Conservation (phyloP, 2,113 vertebrate species). For the Chloropsis cyanopogon region DNA sequence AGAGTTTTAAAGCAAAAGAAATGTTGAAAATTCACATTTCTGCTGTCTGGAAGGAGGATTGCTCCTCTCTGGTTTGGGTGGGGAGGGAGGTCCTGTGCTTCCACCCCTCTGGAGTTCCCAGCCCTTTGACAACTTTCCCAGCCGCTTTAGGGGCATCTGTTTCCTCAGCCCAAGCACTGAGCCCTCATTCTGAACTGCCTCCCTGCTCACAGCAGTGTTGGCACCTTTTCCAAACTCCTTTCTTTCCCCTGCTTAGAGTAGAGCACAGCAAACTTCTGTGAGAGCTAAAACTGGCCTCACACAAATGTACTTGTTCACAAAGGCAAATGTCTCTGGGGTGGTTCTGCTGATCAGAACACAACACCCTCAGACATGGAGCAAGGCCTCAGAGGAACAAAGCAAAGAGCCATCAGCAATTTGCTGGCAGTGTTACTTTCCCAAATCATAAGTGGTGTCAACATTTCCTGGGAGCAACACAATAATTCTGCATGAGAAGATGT, state of each 20-base stretch:
- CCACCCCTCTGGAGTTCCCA: neutral
- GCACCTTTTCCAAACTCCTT: neutral
- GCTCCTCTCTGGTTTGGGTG: neutral
- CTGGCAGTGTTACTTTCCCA: neutral
- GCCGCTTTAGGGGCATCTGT: neutral
- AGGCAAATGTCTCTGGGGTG: accelerated
- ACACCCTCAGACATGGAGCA: neutral
- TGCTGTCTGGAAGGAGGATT: neutral
- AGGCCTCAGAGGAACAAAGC: neutral
- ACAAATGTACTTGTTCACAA: neutral
- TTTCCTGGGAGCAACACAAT: neutral
- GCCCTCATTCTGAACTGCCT: neutral
- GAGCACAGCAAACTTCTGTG: neutral
- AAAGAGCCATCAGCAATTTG: neutral
- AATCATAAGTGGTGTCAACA: neutral
- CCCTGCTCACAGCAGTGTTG: neutral
- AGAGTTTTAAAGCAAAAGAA: neutral
- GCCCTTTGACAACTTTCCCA: neutral
- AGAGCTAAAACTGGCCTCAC: neutral
- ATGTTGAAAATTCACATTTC: neutral
- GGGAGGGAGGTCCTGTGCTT: neutral
- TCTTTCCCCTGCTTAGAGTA: neutral
- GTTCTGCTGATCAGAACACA: neutral
- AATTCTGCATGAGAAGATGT: neutral
- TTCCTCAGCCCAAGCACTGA: neutral